Percentiles rank a stretch among this genome's conserved stretches.
Conservation (phyloP, 2,113 vertebrate genomes). For the Mobula birostris region DNA sequence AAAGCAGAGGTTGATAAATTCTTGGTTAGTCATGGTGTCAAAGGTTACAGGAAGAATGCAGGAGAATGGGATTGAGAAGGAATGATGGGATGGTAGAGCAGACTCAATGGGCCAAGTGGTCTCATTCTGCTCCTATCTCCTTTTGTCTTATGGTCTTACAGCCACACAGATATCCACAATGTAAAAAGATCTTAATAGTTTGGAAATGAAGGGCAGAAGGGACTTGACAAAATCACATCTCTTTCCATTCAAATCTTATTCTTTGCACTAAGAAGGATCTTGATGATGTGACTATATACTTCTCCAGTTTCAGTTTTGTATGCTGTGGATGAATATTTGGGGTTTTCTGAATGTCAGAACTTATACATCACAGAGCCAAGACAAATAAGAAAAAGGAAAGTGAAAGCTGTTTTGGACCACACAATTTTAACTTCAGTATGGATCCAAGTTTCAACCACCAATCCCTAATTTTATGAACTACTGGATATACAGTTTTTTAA, state of each 20-base stretch:
- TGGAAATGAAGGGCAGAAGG: not conserved
- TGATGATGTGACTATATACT: not conserved
- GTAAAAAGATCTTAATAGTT: not conserved
- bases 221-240: not conserved
- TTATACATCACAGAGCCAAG: not conserved
- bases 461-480: not conserved
- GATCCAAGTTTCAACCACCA: not conserved
- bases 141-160: not conserved
- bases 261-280: not conserved
- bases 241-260: not conserved
- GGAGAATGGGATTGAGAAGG: too few species aligned
- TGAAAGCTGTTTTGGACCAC: not conserved
- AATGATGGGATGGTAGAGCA: too few species aligned
- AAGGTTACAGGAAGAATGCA: too few species aligned
- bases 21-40: too few species aligned
- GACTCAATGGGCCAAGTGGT: too few species aligned
- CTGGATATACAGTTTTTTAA: not conserved
- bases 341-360: conserved; percentile 15
- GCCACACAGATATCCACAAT: not conserved
- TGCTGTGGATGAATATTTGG: not conserved
- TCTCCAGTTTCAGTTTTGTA: not conserved
- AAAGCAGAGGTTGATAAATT: too few species aligned
- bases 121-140: too few species aligned
- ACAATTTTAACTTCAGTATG: not conserved
- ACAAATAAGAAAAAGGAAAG: not conserved